Conservation (phyloP, 2,888 invertebrate genomes). For the Meloe dianella region DNA sequence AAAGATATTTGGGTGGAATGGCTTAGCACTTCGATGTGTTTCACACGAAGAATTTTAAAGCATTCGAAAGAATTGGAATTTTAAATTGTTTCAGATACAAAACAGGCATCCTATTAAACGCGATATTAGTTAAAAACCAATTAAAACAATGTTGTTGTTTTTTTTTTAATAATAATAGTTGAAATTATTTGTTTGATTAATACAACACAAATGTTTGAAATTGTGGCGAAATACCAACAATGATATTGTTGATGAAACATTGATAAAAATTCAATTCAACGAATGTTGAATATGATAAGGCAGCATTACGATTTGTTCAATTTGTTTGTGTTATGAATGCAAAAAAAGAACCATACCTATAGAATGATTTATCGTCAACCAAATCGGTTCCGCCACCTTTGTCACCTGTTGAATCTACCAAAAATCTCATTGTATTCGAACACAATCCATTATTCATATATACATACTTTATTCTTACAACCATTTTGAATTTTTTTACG, state of each 20-base stretch:
- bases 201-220: conserved; percentile 15
- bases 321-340: neutral
- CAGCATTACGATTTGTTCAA: neutral
- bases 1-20: conserved; percentile 46
- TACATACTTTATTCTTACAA: conserved; percentile 16
- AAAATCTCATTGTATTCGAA: conserved; percentile 31
- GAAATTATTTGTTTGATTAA: conserved; percentile 26
- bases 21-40: conserved; percentile 50
- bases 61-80: conserved; percentile 36
- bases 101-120: conserved; percentile 34
- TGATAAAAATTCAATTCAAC: conserved; percentile 8
- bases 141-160: conserved; percentile 16
- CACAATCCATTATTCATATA: conserved; percentile 30
- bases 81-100: conserved; percentile 34
- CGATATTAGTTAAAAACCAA: conserved; percentile 20
- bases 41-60: conserved; percentile 40
- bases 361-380: conserved; percentile 28
- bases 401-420: conserved; percentile 35
- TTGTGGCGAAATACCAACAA: neutral
- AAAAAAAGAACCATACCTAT: neutral
- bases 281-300: neutral
- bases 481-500: conserved; percentile 20
- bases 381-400: conserved; percentile 33
- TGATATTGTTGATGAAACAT: neutral
- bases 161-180: conserved; percentile 8